phyloP scores from a whole-genome alignment of 2,797 vertebrate genomes.

The Bradypodion ventrale region DNA sequence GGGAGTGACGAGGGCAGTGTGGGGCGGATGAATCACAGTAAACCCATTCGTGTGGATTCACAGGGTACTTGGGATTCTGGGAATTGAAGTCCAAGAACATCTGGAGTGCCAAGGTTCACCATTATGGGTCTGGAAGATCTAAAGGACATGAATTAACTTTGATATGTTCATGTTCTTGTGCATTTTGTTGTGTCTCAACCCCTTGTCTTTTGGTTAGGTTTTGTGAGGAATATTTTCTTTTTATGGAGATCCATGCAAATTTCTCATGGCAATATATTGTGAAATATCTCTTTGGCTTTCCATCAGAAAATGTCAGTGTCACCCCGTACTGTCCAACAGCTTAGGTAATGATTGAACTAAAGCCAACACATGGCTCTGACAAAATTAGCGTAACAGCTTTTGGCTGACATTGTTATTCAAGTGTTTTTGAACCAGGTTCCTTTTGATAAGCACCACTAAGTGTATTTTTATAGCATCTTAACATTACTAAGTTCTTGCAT shows the following conservation, averaged over 20 bases:
- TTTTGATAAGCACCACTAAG: background rate
- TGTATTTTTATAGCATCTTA: background rate
- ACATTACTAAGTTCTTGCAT: background rate
- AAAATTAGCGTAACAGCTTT: constrained; percentile 19
- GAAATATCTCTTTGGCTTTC: constrained; percentile 24
- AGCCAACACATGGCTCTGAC: background rate
- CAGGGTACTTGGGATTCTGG: no score
- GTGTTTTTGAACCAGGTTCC: constrained; percentile 1
- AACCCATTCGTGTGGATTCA: no score
- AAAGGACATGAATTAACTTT: background rate
- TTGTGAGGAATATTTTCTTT: background rate
- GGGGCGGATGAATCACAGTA: no score
- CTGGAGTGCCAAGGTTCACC: no score
- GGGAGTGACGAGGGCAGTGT: no score
- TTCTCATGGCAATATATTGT: constrained; percentile 24
- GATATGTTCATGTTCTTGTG: background rate
- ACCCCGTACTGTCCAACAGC: constrained; percentile 21
- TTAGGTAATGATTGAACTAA: constrained; percentile 28
- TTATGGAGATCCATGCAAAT: constrained; percentile 1
- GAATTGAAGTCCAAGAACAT: no score
- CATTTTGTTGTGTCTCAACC: background rate
- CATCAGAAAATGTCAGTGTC: constrained; percentile 30
- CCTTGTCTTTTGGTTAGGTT: background rate
- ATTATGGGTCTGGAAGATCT: constrained; percentile 12
- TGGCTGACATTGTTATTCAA: constrained; percentile 8